Evolutionary conservation across 2,888 invertebrate species (phyloP).

Genomic region (Acanthacorydalis orientalis): DNA sequence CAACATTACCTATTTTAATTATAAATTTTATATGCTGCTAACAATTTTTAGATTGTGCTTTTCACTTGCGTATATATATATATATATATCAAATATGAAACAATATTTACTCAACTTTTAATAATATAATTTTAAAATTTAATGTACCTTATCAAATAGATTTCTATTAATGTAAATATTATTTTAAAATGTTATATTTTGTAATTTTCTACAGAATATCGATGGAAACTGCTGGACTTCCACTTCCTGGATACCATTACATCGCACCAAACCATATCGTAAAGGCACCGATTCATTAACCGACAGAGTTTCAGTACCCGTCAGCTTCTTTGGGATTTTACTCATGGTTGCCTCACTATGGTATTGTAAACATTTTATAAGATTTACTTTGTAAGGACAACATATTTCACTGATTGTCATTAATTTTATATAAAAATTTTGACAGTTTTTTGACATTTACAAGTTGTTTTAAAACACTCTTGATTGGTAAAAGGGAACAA

Average conservation of each 20-base stretch:
- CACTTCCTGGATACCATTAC: slow-evolving; percentile 81
- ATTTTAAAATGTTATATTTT: not conserved
- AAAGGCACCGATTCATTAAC: slow-evolving; percentile 79
- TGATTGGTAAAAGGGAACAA: slow-evolving; percentile 65
- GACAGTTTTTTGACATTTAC: not conserved
- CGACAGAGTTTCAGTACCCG: slow-evolving; percentile 2
- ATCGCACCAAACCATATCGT: slow-evolving; percentile 86
- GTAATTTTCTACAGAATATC: slow-evolving; percentile 64
- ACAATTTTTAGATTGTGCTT: not conserved
- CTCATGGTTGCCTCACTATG: no score
- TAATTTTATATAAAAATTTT: not conserved
- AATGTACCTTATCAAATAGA: no score
- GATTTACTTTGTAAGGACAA: no score
- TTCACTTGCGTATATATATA: not conserved
- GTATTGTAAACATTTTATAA: no score
- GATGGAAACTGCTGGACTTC: slow-evolving; percentile 85
- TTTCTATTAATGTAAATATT: no score
- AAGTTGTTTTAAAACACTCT: slow-evolving; percentile 5
- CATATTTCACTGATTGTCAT: no score
- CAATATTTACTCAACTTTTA: no score
- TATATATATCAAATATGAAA: no score
- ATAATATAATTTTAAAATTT: no score
- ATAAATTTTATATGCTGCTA: not conserved
- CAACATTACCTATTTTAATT: not conserved
- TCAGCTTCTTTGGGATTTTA: not conserved